Evolutionary conservation across 2,888 invertebrate species (phyloP).

Genomic region (Drosophila mayaguana): DNA sequence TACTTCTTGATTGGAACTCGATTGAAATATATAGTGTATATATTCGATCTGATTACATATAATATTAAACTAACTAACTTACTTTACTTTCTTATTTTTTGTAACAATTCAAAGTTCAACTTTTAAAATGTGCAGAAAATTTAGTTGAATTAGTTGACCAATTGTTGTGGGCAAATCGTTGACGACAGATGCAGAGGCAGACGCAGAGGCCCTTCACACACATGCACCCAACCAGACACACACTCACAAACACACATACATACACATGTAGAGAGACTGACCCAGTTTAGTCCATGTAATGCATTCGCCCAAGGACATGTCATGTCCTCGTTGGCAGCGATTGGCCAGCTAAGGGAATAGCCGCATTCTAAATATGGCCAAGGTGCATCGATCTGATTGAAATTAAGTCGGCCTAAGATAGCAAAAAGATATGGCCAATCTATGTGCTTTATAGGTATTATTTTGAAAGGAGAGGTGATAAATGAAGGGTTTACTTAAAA

Average conservation of each 20-base stretch:
- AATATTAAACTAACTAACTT: no score
- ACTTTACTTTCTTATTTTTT: no score
- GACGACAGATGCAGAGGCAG: conserved; percentile 11
- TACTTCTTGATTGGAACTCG: no score
- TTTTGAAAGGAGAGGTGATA: background rate
- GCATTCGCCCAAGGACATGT: conserved; percentile 65
- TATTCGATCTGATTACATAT: no score
- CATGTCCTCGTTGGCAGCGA: conserved; percentile 53
- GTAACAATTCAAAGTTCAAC: no score
- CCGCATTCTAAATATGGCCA: conserved; percentile 58
- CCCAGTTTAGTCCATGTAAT: conserved; percentile 61
- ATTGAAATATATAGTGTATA: no score
- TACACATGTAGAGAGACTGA: conserved; percentile 31
- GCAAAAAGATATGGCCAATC: background rate
- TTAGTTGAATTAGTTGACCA: conserved; percentile 22
- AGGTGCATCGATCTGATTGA: conserved; percentile 47
- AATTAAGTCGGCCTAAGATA: background rate
- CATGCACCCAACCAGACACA: conserved; percentile 1
- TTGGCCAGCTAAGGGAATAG: conserved; percentile 23
- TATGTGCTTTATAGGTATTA: background rate
- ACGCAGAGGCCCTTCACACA: conserved; percentile 7
- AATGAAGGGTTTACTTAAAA: background rate
- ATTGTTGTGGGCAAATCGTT: conserved; percentile 27
- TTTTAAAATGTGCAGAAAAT: no score
- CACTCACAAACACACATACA: background rate